These are phyloP conservation scores for Casuarius casuarius DNA, from an alignment of 2,113 vertebrate species.

Conservation along the genomic window DNA sequence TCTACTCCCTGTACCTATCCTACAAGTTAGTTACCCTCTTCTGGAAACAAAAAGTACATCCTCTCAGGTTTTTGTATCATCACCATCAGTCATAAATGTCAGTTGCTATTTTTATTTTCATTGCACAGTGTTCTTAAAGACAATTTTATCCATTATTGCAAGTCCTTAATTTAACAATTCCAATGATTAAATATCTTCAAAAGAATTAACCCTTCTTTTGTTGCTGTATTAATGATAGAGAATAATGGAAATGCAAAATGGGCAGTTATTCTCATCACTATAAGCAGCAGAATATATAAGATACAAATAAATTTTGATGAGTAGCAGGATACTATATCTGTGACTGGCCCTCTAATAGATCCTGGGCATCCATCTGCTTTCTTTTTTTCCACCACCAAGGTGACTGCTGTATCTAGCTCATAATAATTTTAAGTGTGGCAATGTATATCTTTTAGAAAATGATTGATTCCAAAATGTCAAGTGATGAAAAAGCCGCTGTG, in stretches of 20 bases:
- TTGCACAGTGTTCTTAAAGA: neutral
- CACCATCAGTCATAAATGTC: neutral
- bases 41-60: neutral
- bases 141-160: neutral
- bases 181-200: neutral
- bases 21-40: neutral
- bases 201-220: neutral
- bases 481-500: neutral
- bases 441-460: neutral
- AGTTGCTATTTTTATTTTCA: neutral
- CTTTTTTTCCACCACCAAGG: neutral
- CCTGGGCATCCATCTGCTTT: accelerated
- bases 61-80: neutral
- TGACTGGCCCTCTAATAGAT: neutral
- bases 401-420: neutral
- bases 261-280: neutral
- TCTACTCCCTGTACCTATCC: neutral
- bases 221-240: neutral
- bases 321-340: neutral
- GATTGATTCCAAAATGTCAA: neutral
- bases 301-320: neutral
- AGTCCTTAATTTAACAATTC: neutral
- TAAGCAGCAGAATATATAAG: neutral
- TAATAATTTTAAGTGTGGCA: neutral
- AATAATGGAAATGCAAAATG: accelerated